Evolutionary conservation across 2,113 vertebrate genomes (phyloP).

Genomic region (Circaetus gallicus): DNA sequence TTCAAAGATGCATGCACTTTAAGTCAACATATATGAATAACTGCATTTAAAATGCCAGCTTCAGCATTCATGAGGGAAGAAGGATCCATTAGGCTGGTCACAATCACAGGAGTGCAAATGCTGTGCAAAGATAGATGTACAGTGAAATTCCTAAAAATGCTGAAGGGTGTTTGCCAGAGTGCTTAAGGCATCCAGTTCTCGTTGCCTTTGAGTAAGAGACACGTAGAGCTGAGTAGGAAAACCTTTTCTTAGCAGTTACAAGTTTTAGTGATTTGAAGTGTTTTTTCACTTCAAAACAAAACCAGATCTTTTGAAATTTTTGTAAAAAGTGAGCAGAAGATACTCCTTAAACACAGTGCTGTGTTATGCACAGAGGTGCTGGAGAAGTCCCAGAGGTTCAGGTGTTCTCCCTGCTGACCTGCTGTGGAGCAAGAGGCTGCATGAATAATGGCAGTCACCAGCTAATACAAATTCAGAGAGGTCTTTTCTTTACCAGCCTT

Average conservation of each 20-base stretch:
- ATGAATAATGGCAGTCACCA: neutral
- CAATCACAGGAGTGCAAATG: neutral
- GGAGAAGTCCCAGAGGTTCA: neutral
- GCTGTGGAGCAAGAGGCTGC: neutral
- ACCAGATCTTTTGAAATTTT: neutral
- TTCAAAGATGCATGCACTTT: neutral
- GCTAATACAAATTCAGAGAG: neutral
- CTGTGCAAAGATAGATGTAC: neutral
- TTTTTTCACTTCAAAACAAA: neutral
- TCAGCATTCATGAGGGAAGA: neutral
- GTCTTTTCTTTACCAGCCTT: neutral
- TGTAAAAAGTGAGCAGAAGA: neutral
- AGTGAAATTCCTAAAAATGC: neutral
- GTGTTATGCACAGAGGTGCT: rapidly evolving
- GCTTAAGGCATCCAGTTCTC: neutral
- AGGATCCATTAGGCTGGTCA: neutral
- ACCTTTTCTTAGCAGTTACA: neutral
- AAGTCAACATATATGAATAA: neutral
- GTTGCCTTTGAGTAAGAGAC: neutral
- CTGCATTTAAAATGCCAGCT: neutral
- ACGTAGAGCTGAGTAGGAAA: neutral
- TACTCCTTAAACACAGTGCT: neutral
- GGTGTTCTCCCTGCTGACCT: neutral
- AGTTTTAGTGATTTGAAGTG: neutral
- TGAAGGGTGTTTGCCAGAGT: neutral